A percentile compares a stretch with the other conserved stretches of the same genome.
Evolutionary conservation across 2,888 invertebrate species (phyloP).

Genomic region (Cabera pusaria): DNA sequence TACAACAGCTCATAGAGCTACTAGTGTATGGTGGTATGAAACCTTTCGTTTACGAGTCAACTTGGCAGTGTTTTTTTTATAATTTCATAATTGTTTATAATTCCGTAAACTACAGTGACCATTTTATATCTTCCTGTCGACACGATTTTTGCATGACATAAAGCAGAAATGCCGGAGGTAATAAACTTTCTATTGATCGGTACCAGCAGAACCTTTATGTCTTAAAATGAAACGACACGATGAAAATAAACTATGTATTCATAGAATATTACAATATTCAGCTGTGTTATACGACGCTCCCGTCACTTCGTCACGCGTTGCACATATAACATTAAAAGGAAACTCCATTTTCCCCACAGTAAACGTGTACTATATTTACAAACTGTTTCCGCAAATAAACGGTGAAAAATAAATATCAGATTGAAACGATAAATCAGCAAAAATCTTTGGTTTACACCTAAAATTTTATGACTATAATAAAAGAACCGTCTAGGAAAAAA

Average conservation of each 20-base stretch:
- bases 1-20: too few species aligned
- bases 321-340: conserved; percentile 43
- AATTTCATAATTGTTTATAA: conserved; percentile 23
- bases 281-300: conserved; percentile 27
- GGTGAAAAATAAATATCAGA: conserved; percentile 79
- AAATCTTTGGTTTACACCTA: conserved; percentile 69
- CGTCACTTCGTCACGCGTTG: conserved; percentile 37
- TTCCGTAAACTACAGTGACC: conserved; percentile 31
- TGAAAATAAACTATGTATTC: conserved; percentile 38
- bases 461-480: conserved; percentile 78
- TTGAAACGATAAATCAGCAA: conserved; percentile 74
- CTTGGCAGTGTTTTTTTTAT: conserved; percentile 17
- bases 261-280: conserved; percentile 42
- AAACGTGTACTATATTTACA: conserved; percentile 64
- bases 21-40: too few species aligned
- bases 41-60: too few species aligned
- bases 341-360: conserved; percentile 50
- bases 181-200: conserved; percentile 66
- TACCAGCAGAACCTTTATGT: conserved; percentile 54
- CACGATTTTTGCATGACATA: conserved; percentile 47
- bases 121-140: conserved; percentile 52
- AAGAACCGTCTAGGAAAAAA: conserved; percentile 71
- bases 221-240: conserved; percentile 44
- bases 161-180: conserved; percentile 56
- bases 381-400: conserved; percentile 55